Evolutionary conservation across 2,113 vertebrate genomes (phyloP).

Genomic region (Centropus unirufus): DNA sequence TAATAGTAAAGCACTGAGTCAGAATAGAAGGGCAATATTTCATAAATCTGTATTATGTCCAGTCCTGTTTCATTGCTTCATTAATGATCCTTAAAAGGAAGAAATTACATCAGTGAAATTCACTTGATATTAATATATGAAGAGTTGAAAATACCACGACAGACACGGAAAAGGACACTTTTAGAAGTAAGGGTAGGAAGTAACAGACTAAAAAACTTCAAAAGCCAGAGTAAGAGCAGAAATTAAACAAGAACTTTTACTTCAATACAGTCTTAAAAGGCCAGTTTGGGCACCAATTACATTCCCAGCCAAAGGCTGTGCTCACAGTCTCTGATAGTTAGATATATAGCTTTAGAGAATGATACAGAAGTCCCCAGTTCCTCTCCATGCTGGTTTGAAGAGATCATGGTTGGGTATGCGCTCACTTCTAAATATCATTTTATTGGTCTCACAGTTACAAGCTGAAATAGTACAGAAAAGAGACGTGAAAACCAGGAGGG

Average conservation of each 20-base stretch:
- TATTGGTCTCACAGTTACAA: neutral
- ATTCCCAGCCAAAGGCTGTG: neutral
- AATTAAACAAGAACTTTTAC: neutral
- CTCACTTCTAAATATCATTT: neutral
- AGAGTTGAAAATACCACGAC: neutral
- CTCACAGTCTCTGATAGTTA: neutral
- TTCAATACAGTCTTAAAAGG: neutral
- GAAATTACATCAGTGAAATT: neutral
- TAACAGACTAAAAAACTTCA: neutral
- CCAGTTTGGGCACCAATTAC: neutral
- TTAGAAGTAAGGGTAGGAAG: neutral
- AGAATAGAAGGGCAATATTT: neutral
- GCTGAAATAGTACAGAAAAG: neutral
- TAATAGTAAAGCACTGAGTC: neutral
- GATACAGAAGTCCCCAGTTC: neutral
- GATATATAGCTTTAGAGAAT: neutral
- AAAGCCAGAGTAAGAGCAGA: neutral
- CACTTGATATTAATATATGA: neutral
- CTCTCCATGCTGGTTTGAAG: neutral
- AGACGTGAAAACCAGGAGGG: neutral
- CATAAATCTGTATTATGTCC: conserved; percentile 10
- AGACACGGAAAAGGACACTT: neutral
- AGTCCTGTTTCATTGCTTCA: neutral
- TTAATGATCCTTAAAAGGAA: conserved; percentile 33
- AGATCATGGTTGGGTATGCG: neutral